Evolutionary conservation across 2,113 vertebrate genomes (phyloP), one percentile per base, ranked within the genome.

Genomic region (Motacilla tschutschensis): DNA sequence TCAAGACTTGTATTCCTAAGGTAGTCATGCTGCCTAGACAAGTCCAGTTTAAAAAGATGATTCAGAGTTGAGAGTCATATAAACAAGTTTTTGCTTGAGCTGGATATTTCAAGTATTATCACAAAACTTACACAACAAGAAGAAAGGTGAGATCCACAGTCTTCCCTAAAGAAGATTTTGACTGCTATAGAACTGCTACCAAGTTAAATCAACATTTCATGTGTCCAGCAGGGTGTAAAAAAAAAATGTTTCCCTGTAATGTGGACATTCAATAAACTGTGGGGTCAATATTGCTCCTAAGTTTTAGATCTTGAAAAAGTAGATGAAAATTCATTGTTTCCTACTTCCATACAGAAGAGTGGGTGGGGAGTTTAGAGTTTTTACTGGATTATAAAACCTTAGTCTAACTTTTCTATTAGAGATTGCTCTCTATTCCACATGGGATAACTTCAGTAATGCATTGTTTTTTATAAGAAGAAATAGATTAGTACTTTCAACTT

Each of bases 381-480:
- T 83, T 62, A 55, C 40, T 72, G 33, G 53, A 76, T 83, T 79
- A 73, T 48, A 55, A 92, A 91, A 85, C 35, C 26, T 54, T 35
- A 64, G n/a, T 51, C 55, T 81, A 94, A 93, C 83, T 92, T 95
- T 95, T 93, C 91, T 86, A 93, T 94, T 92, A 94, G 51, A 79
- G 22, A 48, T 48, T 89, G 10, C 14, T 87, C 28, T 51, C 22
- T 93, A 93, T 88, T 95, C 87, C 89, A 79, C 59, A 63, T 79
- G 88, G 94, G 77, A 85, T 88, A 82, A 38, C 88, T 85, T 76
- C 73, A 72, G 79, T 90, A 91, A 88, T 92, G 92, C 79, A 80
- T 91, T 92, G 86, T 86, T 91, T 94, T 78, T 53, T 87, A 66
- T 83, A 85, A 81, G 89, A 86, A 89, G 66, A 88, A 93, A 87